A percentile compares a stretch with the other conserved stretches of the same genome.
Conservation (phyloP, 92 coral and sea anemone species). For the Phenganax marumi region DNA sequence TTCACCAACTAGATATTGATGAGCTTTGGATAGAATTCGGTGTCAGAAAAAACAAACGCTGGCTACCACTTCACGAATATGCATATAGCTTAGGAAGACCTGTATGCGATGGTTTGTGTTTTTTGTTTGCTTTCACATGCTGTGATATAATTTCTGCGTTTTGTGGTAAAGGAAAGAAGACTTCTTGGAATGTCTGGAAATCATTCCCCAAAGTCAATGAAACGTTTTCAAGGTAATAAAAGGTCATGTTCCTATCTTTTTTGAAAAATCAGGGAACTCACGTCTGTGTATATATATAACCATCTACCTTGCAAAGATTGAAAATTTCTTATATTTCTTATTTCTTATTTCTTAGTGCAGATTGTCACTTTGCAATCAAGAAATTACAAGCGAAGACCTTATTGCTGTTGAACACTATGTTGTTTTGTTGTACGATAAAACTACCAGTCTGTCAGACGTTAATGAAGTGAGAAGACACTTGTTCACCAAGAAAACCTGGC, state of each 20-base stretch:
- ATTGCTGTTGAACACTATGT: no score
- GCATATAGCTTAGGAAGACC: conserved; percentile 35
- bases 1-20: conserved; percentile 12
- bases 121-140: conserved; percentile 59
- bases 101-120: conserved; percentile 33
- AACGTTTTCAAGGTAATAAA: conserved; percentile 6
- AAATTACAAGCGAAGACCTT: no score
- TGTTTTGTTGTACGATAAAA: conserved; percentile 17
- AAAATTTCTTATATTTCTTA: no score
- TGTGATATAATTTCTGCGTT: conserved; percentile 51
- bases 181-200: conserved; percentile 55
- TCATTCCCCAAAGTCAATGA: conserved; percentile 31
- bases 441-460: conserved; percentile 42
- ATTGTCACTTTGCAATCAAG: no score
- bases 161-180: conserved; percentile 47
- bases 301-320: no score
- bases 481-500: conserved; percentile 48
- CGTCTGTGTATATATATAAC: no score
- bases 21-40: conserved; percentile 59
- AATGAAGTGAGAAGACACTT: conserved; percentile 45
- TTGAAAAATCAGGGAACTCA: conserved; percentile 41
- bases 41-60: conserved; percentile 50
- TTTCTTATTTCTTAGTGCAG: no score
- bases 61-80: conserved; percentile 52
- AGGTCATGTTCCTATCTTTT: neutral